phyloP scores from a whole-genome alignment of 2,888 invertebrate genomes.

The Odontomyia ornata region DNA sequence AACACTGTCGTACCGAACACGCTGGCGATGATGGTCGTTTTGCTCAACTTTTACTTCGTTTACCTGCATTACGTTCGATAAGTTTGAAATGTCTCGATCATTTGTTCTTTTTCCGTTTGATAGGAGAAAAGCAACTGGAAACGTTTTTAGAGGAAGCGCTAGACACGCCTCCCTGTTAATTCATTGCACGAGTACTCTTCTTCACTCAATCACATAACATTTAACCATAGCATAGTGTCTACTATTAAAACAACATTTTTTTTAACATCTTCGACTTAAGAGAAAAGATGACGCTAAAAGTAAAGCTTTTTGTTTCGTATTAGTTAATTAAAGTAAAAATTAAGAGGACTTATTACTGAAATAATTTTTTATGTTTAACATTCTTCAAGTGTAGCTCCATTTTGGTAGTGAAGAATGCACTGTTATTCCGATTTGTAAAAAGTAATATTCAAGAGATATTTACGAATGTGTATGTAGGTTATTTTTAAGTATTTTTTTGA shows the following conservation, averaged over 20 bases:
- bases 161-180: slow-evolving; percentile 67
- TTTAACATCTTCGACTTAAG: neutral
- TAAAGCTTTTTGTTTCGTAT: neutral
- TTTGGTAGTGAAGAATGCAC: neutral
- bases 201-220: neutral
- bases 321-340: neutral
- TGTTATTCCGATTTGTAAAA: slow-evolving; percentile 5
- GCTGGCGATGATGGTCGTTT: slow-evolving; percentile 94
- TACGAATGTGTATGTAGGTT: no score
- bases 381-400: neutral
- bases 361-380: neutral
- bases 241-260: neutral
- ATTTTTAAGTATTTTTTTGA: no score
- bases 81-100: slow-evolving; percentile 95
- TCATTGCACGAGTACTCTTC: neutral
- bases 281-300: neutral
- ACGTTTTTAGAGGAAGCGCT: slow-evolving; percentile 85
- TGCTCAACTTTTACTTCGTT: slow-evolving; percentile 88
- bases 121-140: slow-evolving; percentile 87
- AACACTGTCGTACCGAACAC: slow-evolving; percentile 88
- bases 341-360: neutral
- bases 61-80: slow-evolving; percentile 90
- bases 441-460: no score
- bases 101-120: slow-evolving; percentile 91
- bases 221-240: neutral